These are phyloP conservation scores for Ormyrus thymus DNA, from an alignment of 2,888 invertebrate genomes.

Conservation along the genomic window DNA sequence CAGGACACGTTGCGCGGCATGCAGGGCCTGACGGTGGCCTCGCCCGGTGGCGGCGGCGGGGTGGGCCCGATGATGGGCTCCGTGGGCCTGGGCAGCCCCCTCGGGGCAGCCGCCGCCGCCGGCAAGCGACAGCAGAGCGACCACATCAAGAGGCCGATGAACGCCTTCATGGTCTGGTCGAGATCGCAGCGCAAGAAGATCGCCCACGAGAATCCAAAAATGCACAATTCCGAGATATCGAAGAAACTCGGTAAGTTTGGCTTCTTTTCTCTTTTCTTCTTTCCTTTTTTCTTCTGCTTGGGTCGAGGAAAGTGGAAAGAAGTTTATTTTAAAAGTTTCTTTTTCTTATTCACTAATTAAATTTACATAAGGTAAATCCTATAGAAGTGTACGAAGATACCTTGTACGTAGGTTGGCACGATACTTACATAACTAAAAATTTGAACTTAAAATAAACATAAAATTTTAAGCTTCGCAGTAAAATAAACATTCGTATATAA, in stretches of 20 bases:
- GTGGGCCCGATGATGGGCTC: constrained; percentile 76
- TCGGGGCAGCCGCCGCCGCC: constrained; percentile 75
- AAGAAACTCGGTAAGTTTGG: constrained; percentile 88
- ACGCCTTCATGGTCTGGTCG: constrained; percentile 99
- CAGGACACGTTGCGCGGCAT: constrained; percentile 80
- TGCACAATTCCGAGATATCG: constrained; percentile 98
- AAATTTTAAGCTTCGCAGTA: too few relatives aligned
- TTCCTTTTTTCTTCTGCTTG: too few relatives aligned
- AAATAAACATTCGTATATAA: too few relatives aligned
- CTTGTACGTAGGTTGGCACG: too few relatives aligned
- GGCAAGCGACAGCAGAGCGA: constrained; percentile 83
- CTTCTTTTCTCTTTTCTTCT: not conserved
- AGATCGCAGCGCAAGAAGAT: constrained; percentile 94
- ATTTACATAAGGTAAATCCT: too few relatives aligned
- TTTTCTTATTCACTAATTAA: too few relatives aligned
- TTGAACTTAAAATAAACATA: too few relatives aligned
- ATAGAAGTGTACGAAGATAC: too few relatives aligned
- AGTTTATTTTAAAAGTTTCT: too few relatives aligned
- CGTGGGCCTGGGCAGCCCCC: constrained; percentile 71
- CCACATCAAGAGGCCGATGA: constrained; percentile 98
- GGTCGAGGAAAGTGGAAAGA: too few relatives aligned
- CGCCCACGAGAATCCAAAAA: constrained; percentile 98
- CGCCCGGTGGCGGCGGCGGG: constrained; percentile 77
- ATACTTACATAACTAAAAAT: too few relatives aligned
- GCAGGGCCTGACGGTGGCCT: constrained; percentile 76